Conservation (phyloP, 2,888 invertebrate species). For the Lasioglossum pauxillum region DNA sequence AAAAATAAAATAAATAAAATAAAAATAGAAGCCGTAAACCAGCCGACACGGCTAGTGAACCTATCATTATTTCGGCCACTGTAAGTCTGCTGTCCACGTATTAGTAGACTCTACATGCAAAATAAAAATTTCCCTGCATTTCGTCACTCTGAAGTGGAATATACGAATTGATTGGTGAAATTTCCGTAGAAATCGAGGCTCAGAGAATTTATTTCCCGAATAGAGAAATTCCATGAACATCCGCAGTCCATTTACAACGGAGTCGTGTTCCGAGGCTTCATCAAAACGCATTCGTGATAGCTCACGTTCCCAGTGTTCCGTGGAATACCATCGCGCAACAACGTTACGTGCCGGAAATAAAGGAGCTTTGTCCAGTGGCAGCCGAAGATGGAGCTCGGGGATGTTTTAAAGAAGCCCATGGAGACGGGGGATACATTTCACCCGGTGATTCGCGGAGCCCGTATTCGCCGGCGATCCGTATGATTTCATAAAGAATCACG, state of each 20-base stretch:
- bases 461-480: conserved; percentile 15
- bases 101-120: too few relatives aligned
- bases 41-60: too few relatives aligned
- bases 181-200: neutral
- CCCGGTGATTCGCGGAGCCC: conserved; percentile 9
- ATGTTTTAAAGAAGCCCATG: neutral
- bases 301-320: neutral
- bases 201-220: neutral
- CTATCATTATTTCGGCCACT: too few relatives aligned
- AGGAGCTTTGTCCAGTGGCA: neutral
- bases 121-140: neutral
- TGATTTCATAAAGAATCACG: conserved; percentile 28
- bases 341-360: conserved; percentile 8
- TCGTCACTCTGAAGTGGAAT: neutral
- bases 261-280: neutral
- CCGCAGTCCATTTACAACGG: neutral
- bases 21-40: too few relatives aligned
- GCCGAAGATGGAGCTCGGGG: conserved; percentile 6
- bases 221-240: neutral
- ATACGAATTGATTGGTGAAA: neutral
- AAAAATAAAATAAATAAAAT: too few relatives aligned
- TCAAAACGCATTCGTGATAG: neutral
- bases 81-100: too few relatives aligned
- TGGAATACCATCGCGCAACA: neutral
- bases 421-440: conserved; percentile 9